Base-by-base conservation (phyloP, 2,888 invertebrate species). In the Drosophila pseudotalamancana region DNA sequence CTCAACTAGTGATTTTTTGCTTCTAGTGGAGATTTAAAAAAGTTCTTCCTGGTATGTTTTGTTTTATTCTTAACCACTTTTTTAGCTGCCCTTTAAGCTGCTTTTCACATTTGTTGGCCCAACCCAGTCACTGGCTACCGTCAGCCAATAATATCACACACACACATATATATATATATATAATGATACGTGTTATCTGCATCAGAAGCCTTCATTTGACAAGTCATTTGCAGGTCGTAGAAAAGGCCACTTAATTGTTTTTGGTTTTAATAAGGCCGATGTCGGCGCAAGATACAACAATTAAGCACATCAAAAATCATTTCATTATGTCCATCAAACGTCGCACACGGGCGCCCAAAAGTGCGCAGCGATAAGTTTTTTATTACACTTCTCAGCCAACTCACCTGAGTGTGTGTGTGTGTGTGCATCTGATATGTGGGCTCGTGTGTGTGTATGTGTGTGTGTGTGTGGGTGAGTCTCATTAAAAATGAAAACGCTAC, bases 251-350 rank as follows among this genome's bases (percentile, higher is more conserved):
- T 74, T 77, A 77, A 81, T 77, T 77, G 77, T 59, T 42, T 53
- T 55, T 79, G 45, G 53, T 76, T 82, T 82, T 72, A 55, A 79
- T 84, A 72, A 78, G 55, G 65, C 56, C 51, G 85, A 78, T 72
- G 82, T 78, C 62, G 72, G 61, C 54, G 16, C 57, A 66, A 81
- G 78, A 81, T 77, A 83, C 63, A 83, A 66, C 74, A 83, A 74
- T 81, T 81, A 83, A 77, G 81, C 69, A 80, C 74, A 80, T 72
- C 83, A 83, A 85, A 81, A 81, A 80, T 86, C 81, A 81, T 86
- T 86, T 86, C 69, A 80, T 80, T 83, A 80, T 77, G 87, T 86
- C 81, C 80, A 80, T 83, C 84, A 81, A 85, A 78, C 45, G 85
- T 46, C 63, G 74, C 60, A 50, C 57, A 54, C 45, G 55, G 59